These are phyloP conservation scores for Ormyrus pomaceus DNA, from an alignment of 2,888 invertebrate genomes.

Conservation along the genomic window DNA sequence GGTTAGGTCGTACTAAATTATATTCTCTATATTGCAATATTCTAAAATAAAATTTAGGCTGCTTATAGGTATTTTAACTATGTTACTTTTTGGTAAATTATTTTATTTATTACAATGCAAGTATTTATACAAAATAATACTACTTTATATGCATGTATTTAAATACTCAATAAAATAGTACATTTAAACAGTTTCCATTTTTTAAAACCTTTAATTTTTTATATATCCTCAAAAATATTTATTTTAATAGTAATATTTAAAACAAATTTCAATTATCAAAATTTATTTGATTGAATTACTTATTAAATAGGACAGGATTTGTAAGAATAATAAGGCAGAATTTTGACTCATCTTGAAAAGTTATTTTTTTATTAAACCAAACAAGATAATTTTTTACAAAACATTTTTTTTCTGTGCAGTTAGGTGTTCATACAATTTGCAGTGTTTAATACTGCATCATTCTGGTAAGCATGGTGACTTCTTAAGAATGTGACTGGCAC, in stretches of 20 bases:
- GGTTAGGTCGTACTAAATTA: neutral
- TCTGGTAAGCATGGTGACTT: constrained; percentile 38
- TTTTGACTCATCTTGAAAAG: constrained; percentile 60
- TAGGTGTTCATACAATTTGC: constrained; percentile 33
- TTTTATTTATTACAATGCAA: neutral
- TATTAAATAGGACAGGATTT: constrained; percentile 11
- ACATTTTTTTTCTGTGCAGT: constrained; percentile 60
- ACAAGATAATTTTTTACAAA: constrained; percentile 62
- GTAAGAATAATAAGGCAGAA: neutral
- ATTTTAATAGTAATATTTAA: neutral
- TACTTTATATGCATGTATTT: neutral
- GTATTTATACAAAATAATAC: neutral
- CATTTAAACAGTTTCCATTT: neutral
- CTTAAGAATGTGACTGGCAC: constrained; percentile 55
- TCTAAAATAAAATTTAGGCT: too few relatives aligned
- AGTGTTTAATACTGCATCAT: neutral
- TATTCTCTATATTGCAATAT: constrained; percentile 55
- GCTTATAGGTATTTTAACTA: neutral
- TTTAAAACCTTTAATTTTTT: too few relatives aligned
- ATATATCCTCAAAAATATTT: too few relatives aligned
- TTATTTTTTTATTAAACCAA: constrained; percentile 64
- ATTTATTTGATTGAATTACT: neutral
- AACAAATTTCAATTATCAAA: neutral
- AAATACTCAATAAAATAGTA: neutral
- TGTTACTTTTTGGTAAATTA: neutral